A percentile compares a stretch with the other conserved stretches of the same genome.
Conservation (phyloP, 2,888 invertebrate species). For the Nomada fucata region DNA sequence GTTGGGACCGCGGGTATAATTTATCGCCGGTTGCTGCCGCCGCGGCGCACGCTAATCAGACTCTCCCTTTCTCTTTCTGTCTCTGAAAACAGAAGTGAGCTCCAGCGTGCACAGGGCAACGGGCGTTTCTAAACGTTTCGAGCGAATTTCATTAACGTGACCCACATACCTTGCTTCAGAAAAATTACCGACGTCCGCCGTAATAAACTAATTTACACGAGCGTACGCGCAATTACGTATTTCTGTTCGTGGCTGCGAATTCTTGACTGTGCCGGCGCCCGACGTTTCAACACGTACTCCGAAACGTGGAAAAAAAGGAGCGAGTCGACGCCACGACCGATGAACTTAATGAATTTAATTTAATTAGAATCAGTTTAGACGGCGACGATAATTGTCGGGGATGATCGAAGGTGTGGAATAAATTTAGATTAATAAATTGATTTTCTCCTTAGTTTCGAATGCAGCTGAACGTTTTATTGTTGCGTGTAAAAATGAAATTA, state of each 20-base stretch:
- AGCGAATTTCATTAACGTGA: constrained; percentile 68
- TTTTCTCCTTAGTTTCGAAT: no score
- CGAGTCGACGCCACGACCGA: neutral
- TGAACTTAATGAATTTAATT: constrained; percentile 5
- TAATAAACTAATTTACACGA: constrained; percentile 51
- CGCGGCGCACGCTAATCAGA: constrained; percentile 69
- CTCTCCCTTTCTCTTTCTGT: neutral
- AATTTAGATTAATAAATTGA: neutral
- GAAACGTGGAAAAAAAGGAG: neutral
- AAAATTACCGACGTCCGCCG: constrained; percentile 50
- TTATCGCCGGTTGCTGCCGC: constrained; percentile 70
- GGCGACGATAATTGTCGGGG: neutral
- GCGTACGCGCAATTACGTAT: constrained; percentile 45
- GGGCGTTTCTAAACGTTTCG: constrained; percentile 67
- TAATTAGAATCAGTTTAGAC: neutral
- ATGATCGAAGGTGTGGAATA: neutral
- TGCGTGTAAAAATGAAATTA: no score
- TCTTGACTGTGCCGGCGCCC: neutral
- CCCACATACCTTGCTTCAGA: constrained; percentile 38
- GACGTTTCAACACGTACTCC: neutral
- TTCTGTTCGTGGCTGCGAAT: constrained; percentile 15
- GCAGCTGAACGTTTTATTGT: no score
- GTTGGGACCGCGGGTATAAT: constrained; percentile 74
- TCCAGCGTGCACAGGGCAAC: constrained; percentile 31
- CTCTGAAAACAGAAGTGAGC: neutral